Base-by-base conservation (phyloP, 2,113 vertebrate genomes). In the Argyrosomus japonicus region DNA sequence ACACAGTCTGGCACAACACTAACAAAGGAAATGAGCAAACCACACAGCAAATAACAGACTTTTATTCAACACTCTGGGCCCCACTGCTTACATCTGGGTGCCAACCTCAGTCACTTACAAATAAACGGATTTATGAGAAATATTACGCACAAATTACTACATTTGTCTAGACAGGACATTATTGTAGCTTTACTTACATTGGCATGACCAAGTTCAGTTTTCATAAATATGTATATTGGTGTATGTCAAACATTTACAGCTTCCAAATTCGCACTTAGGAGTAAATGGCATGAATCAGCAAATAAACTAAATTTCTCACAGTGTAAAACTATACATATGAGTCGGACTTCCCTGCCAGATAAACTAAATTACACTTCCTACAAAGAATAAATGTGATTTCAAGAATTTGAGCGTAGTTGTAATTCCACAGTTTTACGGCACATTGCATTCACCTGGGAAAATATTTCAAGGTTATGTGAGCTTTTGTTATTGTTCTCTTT, bases 21-120 rank as follows among this genome's bases (percentile, higher is more conserved):
- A 91, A 94, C 89, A 93, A 94, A 93, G 93, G 94, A 95, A 95
- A 95, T 94, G 94, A 95, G 89, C 85, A 94, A 95, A 94, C 92
- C 92, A 88, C 93, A 93, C 83, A 84, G 93, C 87, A 93, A 94
- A 93, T 94, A 91, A 89, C 84, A 93, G 88, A 64, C 79, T 90
- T 94, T 91, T 83, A 89, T 92, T 93, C 91, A 87, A 86, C 91
- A 92, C 84, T 78, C 79, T 53, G 58, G 85, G 81, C 75, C 84
- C 67, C 73, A 77, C 47, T 68, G 76, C 89, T 91, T 83, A 87
- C 74, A 90, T 91, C 67, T 84, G 77, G 79, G 84, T 92, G 89
- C 90, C 89, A 93, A 87, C 63, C 75, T 72, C 71, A 82, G 79
- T 85, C 87, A 88, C 79, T 90, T 89, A 83, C 87, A 93, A 91